Base-by-base conservation (phyloP, 2,797 vertebrate genomes). In the Anas acuta region DNA sequence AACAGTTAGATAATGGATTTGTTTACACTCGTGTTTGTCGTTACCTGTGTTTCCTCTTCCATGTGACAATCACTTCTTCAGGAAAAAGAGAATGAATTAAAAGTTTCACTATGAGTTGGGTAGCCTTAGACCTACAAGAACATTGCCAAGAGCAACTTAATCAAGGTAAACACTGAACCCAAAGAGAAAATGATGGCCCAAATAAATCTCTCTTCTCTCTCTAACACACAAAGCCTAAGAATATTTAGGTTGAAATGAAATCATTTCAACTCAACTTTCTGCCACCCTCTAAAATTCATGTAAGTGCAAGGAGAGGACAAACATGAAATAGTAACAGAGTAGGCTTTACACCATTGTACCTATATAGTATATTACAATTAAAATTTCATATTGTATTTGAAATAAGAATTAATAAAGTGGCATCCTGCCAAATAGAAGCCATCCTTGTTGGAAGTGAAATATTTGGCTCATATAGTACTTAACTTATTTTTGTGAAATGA, bases 401-500 rank as follows among this genome's bases (percentile, higher is more conserved):
- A 98, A 97, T 97, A 97, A 97, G 97, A 97, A 97, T 92, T 92
- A 97, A 97, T 95, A 93, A 86, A 95, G 62, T 97, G 97, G 97
- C 97, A 93, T 94, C 47, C 96, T 97, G 97, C 98, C 97, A 98
- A 93, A 86, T 79, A 96, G 96, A 97, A 98, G 97, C 94, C 88
- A 97, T 92, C 95, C 96, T 96, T 94, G 92, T 97, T 93, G 94
- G 96, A 97, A 97, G 87, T 84, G 86, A 97, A 98, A 97, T 95
- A 97, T 97, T 98, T 98, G 97, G 93, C 95, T 98, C 91, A 93
- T 95, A 92, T 92, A 97, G 87, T 96, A 97, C 96, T 97, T 97
- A 97, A 97, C 97, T 97, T 97, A 97, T 98, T 97, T 98, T 97
- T n/a, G 10, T 89, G 93, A 97, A 98, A 97, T 96, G 97, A 97